These are phyloP conservation scores for Delia radicum DNA, from an alignment of 1,140 invertebrate genomes.

Conservation along the genomic window DNA sequence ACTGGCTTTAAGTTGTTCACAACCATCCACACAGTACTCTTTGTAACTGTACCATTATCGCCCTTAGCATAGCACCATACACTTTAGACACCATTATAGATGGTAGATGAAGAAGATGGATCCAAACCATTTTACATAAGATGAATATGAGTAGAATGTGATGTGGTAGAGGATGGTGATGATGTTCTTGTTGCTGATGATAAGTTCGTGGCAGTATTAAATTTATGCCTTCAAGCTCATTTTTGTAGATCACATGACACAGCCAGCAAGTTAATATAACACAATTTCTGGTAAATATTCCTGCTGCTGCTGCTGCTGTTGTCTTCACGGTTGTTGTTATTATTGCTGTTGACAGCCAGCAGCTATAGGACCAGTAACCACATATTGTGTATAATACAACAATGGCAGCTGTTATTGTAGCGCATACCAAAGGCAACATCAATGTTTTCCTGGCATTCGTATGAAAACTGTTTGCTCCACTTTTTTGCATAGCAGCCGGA, in stretches of 20 bases:
- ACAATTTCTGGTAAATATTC: background rate
- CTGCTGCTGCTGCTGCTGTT: background rate
- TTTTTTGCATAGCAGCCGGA: slow-evolving; percentile 52
- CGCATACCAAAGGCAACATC: background rate
- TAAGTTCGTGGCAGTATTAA: background rate
- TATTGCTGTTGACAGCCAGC: slow-evolving; percentile 5
- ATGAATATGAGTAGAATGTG: background rate
- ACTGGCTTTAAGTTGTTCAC: background rate
- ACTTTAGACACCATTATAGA: no score
- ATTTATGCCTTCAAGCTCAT: background rate
- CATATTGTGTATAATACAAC: background rate
- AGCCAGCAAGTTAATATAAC: background rate
- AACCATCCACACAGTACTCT: background rate
- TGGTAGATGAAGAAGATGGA: no score
- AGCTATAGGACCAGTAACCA: background rate
- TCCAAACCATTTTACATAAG: background rate
- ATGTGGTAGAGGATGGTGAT: background rate
- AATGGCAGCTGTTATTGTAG: background rate
- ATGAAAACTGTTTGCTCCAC: slow-evolving; percentile 27
- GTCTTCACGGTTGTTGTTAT: background rate
- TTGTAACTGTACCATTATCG: background rate
- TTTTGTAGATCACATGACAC: background rate
- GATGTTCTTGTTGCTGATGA: background rate
- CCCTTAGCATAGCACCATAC: background rate
- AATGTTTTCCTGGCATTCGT: background rate